Conservation (phyloP, 2,113 vertebrate genomes). For the Sardina pilchardus region DNA sequence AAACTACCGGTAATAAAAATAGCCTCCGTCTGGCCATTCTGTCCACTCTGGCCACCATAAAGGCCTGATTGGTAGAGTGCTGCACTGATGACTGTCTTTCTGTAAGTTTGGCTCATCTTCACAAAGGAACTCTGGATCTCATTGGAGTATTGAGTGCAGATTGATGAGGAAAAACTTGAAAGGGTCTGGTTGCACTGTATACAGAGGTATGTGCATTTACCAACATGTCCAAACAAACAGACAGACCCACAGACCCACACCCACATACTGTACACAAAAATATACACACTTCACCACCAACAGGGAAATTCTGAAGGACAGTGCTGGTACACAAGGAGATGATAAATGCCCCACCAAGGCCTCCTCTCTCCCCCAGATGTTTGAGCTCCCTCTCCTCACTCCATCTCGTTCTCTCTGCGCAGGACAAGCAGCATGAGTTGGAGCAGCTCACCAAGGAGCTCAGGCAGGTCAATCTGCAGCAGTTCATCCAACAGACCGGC, state of each 20-base stretch:
- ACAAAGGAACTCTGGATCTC: too few relatives aligned
- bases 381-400: background rate
- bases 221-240: background rate
- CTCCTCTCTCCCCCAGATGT: background rate
- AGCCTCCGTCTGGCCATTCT: too few relatives aligned
- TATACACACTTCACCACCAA: background rate
- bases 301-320: background rate
- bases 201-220: too few relatives aligned
- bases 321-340: background rate
- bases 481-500: constrained; percentile 97
- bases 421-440: constrained; percentile 95
- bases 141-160: too few relatives aligned
- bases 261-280: background rate
- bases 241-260: background rate
- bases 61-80: too few relatives aligned
- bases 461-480: constrained; percentile 95
- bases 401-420: background rate
- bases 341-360: background rate
- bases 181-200: too few relatives aligned
- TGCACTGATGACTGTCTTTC: too few relatives aligned
- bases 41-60: too few relatives aligned
- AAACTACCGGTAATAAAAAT: too few relatives aligned
- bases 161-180: too few relatives aligned
- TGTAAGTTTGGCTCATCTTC: too few relatives aligned
- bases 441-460: constrained; percentile 97